These are phyloP conservation scores for Brachionichthys hirsutus DNA, from an alignment of 2,113 vertebrate genomes.

Conservation along the genomic window DNA sequence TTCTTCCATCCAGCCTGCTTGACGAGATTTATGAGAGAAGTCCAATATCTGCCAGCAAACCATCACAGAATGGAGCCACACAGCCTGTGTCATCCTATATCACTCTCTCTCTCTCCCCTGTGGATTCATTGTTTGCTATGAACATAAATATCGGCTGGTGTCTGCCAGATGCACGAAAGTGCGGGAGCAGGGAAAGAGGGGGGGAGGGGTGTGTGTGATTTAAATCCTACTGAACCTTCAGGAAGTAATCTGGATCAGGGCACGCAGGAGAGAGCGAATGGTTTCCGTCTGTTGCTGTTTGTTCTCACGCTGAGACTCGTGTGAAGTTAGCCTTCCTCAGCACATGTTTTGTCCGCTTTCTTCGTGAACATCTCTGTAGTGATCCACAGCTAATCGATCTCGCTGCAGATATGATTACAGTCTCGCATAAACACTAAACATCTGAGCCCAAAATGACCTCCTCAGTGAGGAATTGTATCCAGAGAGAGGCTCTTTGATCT, in stretches of 20 bases:
- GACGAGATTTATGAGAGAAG: constrained; percentile 33
- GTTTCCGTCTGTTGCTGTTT: constrained; percentile 60
- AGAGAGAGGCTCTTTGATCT: constrained; percentile 46
- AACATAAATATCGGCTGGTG: constrained; percentile 57
- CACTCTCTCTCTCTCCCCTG: constrained; percentile 23
- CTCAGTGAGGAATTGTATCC: constrained; percentile 32
- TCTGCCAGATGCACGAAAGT: constrained; percentile 51
- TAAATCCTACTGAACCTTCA: constrained; percentile 56
- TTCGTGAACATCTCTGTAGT: constrained; percentile 15
- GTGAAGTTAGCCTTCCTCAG: constrained; percentile 30
- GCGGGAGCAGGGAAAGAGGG: constrained; percentile 15
- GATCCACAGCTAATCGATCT: constrained; percentile 47
- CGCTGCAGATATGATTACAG: constrained; percentile 39
- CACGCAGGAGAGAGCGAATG: constrained; percentile 27
- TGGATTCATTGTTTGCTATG: constrained; percentile 59
- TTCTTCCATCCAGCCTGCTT: constrained; percentile 32
- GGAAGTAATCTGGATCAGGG: constrained; percentile 54
- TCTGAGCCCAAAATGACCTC: constrained; percentile 50
- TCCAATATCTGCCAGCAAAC: constrained; percentile 29
- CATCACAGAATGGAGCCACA: constrained; percentile 32
- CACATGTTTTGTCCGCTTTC: constrained; percentile 27
- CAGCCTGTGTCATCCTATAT: constrained; percentile 28
- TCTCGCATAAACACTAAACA: constrained; percentile 56
- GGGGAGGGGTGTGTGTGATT: constrained; percentile 27
- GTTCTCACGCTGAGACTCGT: constrained; percentile 37